phyloP scores from a whole-genome alignment of 2,888 invertebrate genomes.

The Napeogenes inachia region DNA sequence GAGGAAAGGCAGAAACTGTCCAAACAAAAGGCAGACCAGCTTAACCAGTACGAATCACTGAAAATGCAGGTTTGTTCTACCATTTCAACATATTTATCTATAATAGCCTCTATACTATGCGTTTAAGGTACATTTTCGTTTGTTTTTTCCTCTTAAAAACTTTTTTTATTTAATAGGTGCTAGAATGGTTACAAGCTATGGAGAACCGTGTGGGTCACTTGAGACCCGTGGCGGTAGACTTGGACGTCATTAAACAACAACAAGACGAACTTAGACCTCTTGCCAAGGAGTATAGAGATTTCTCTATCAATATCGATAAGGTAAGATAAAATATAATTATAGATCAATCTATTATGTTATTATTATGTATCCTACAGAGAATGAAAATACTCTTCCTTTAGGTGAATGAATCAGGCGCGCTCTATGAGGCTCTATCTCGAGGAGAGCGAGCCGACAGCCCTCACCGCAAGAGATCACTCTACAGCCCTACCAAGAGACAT shows the following conservation, averaged over 20 bases:
- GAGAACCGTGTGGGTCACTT: slow-evolving; percentile 87
- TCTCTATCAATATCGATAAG: slow-evolving; percentile 90
- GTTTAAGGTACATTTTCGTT: neutral
- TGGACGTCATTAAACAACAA: slow-evolving; percentile 90
- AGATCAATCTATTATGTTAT: neutral
- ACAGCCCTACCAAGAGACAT: slow-evolving; percentile 90
- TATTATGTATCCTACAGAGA: neutral
- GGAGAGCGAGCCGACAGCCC: slow-evolving; percentile 90
- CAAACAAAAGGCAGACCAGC: slow-evolving; percentile 89
- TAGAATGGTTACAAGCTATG: slow-evolving; percentile 90
- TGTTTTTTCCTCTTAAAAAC: neutral
- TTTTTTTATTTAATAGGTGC: slow-evolving; percentile 61
- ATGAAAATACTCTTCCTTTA: slow-evolving; percentile 27
- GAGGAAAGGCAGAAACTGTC: slow-evolving; percentile 91
- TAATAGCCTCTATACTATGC: neutral
- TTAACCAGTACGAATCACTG: slow-evolving; percentile 89
- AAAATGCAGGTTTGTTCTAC: slow-evolving; percentile 80
- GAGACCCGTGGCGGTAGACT: slow-evolving; percentile 91
- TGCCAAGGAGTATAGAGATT: slow-evolving; percentile 92
- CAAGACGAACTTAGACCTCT: slow-evolving; percentile 90
- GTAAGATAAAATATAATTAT: slow-evolving; percentile 42
- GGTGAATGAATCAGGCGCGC: slow-evolving; percentile 91
- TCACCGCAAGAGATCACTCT: slow-evolving; percentile 82
- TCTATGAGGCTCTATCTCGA: slow-evolving; percentile 88
- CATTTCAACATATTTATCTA: neutral